phyloP scores from a whole-genome alignment of 2,113 vertebrate genomes.

The Tupaia tana region DNA sequence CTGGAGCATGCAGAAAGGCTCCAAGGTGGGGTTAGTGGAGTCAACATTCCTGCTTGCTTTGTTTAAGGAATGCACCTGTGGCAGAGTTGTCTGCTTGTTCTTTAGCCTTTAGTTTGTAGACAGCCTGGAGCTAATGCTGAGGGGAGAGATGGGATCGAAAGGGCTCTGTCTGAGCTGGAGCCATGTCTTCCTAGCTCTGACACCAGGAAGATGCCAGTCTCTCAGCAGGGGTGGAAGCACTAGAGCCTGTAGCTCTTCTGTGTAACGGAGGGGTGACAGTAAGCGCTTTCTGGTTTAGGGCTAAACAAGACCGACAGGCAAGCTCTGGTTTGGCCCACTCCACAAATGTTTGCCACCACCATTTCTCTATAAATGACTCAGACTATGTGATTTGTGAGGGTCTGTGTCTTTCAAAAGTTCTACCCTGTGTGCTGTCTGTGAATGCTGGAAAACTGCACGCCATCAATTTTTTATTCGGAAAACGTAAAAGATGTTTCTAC shows the following conservation, averaged over 20 bases:
- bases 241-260: neutral
- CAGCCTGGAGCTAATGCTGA: neutral
- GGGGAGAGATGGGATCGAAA: neutral
- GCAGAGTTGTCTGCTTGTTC: neutral
- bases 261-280: accelerated
- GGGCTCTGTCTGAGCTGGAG: neutral
- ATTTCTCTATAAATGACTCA: neutral
- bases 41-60: neutral
- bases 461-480: neutral
- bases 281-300: too few relatives aligned
- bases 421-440: neutral
- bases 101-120: neutral
- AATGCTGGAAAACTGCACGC: neutral
- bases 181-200: neutral
- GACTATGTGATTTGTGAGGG: too few relatives aligned
- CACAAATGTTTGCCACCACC: too few relatives aligned
- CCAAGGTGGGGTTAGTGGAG: too few relatives aligned
- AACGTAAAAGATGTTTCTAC: neutral
- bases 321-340: accelerated
- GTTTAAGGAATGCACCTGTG: neutral
- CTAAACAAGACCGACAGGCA: accelerated
- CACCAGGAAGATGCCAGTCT: neutral
- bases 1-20: neutral
- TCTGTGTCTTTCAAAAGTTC: neutral
- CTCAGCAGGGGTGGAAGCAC: neutral